A percentile compares a stretch with the other conserved stretches of the same genome.
Conservation (phyloP, 2,888 invertebrate species). For the Amphipyra berbera region DNA sequence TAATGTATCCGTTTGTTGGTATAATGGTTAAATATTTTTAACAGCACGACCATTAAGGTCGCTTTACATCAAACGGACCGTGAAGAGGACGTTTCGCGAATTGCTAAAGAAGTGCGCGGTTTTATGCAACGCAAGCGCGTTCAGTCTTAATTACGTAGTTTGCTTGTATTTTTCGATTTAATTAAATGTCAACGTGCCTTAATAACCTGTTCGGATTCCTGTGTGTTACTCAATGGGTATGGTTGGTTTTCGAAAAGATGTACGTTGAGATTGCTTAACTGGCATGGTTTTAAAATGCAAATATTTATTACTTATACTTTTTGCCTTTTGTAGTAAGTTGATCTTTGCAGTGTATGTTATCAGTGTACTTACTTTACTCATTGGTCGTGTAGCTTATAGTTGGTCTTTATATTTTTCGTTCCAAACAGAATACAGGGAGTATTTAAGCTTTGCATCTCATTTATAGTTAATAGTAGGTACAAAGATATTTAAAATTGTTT, state of each 20-base stretch:
- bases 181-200: slow-evolving; percentile 48
- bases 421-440: too few species aligned
- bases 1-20: slow-evolving; percentile 42
- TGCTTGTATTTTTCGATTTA: slow-evolving; percentile 28
- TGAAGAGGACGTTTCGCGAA: slow-evolving; percentile 52
- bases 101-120: slow-evolving; percentile 45
- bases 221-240: slow-evolving; percentile 15
- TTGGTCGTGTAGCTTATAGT: too few species aligned
- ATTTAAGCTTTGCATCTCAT: too few species aligned
- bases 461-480: too few species aligned
- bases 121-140: slow-evolving; percentile 48
- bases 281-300: slow-evolving; percentile 14
- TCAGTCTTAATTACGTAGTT: slow-evolving; percentile 44
- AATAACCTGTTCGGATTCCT: slow-evolving; percentile 37
- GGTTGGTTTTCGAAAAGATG: slow-evolving; percentile 27
- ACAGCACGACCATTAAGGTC: slow-evolving; percentile 45
- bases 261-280: slow-evolving; percentile 10
- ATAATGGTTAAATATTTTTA: slow-evolving; percentile 47
- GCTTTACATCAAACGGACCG: slow-evolving; percentile 51
- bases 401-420: too few species aligned
- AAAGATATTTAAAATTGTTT: too few species aligned
- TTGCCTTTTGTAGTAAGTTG: slow-evolving; percentile 10
- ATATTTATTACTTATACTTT: slow-evolving; percentile 9
- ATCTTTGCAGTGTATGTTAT: not conserved
- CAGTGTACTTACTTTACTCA: too few species aligned